Evolutionary conservation across 1,140 invertebrate genomes (phyloP).

Genomic region (Vanessa tameamea): DNA sequence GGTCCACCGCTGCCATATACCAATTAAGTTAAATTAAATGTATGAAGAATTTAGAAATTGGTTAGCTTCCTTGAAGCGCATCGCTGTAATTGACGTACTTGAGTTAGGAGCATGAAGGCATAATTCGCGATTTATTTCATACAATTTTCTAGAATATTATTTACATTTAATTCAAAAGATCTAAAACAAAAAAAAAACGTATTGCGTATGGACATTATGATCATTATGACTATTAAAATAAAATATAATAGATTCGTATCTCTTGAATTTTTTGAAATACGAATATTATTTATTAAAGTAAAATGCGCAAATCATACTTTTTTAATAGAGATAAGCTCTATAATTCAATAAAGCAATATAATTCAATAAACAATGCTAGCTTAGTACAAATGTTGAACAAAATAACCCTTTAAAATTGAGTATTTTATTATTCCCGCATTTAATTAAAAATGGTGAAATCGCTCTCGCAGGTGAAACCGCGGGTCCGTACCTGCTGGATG

Average conservation of each 20-base stretch:
- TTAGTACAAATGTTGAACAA: neutral
- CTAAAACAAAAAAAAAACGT: neutral
- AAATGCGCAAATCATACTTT: too few relatives aligned
- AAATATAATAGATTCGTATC: neutral
- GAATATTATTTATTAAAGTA: too few relatives aligned
- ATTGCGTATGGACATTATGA: neutral
- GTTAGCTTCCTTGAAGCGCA: slow-evolving; percentile 79
- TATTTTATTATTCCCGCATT: slow-evolving; percentile 36
- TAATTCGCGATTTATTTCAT: slow-evolving; percentile 71
- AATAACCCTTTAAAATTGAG: neutral
- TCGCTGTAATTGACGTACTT: slow-evolving; percentile 76
- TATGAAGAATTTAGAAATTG: slow-evolving; percentile 80
- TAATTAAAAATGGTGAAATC: slow-evolving; percentile 61
- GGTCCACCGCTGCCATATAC: slow-evolving; percentile 52
- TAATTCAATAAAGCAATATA: too few relatives aligned
- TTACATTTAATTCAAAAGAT: neutral
- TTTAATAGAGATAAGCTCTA: too few relatives aligned
- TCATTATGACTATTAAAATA: neutral
- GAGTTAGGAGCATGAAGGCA: slow-evolving; percentile 66
- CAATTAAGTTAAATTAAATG: slow-evolving; percentile 79
- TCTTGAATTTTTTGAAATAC: too few relatives aligned
- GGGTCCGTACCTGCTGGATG: slow-evolving; percentile 55
- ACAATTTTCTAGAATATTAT: slow-evolving; percentile 3
- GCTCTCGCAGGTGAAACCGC: slow-evolving; percentile 41
- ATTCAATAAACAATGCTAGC: neutral